Evolutionary conservation across 2,888 invertebrate species (phyloP), one percentile per base, ranked within the genome.

Genomic region (Andrena marginata): DNA sequence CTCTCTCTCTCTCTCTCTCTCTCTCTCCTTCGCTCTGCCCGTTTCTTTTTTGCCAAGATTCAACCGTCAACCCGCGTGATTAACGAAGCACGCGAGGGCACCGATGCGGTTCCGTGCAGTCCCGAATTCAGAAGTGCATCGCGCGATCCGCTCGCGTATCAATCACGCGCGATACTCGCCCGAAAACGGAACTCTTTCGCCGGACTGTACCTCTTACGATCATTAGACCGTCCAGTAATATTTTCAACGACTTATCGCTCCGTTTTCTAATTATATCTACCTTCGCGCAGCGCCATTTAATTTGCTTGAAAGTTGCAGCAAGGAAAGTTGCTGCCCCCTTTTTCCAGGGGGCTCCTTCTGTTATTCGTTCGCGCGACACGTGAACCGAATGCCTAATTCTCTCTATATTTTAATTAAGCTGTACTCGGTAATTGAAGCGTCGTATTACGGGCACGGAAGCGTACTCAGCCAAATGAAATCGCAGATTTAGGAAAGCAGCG

Each of bases 71-170:
- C 75, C 62, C 56, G 75, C 79, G 82, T 87, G 85, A 90, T 90
- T 89, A 90, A 88, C 86, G 85, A 87, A 87, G 86, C 85, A 85
- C 82, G 84, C 85, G 85, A 88, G 72, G 64, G 80, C 56, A 70
- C 33, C 78, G 59, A 75, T 64, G 75, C 59, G 67, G 60, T 49
- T 73, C 72, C 8, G 48, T 42, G 69, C 72, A 49, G 65, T 62
- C 51, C 65, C 42, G 62, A 84, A 77, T 72, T 54, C 35, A 63
- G 48, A 31, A 62, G 80, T 49, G 56, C 63, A 54, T 54, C 20
- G 65, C 48, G 63, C 20, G 33, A 60, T 48, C 33, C 51, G 26
- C 31, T 26, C n/a, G 69, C 64, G 51, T 48, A 60, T 81, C 81
- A 82, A 82, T 85, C 78, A 77, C 51, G 60, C 62, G 54, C 68